Conservation (phyloP, 2,888 invertebrate genomes). For the Cephus pulcher region DNA sequence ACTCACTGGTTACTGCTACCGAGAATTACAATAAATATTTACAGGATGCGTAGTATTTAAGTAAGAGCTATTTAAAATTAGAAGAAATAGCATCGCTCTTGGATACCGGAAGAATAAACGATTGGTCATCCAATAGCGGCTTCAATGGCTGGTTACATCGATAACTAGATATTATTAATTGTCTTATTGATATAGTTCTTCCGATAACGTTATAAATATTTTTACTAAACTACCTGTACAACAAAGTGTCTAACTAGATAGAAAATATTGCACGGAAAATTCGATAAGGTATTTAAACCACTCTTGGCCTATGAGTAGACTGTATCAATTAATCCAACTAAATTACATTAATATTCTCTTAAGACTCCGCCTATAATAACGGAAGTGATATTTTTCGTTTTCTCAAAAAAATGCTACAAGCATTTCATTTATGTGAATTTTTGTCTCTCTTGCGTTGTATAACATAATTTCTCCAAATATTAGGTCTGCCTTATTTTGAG, state of each 20-base stretch:
- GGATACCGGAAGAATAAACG: not conserved
- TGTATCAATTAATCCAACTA: not conserved
- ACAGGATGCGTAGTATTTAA: not conserved
- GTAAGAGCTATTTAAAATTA: not conserved
- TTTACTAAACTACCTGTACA: not conserved
- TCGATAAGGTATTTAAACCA: slow-evolving; percentile 2
- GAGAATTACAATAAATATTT: not conserved
- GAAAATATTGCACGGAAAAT: slow-evolving; percentile 38
- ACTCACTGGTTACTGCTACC: not conserved
- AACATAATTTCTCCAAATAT: not conserved
- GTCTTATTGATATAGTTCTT: not conserved
- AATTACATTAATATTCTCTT: not conserved
- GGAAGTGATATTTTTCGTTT: not conserved
- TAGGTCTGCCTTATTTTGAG: slow-evolving; percentile 59
- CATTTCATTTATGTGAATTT: not conserved
- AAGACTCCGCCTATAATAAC: not conserved
- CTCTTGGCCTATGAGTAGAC: not conserved
- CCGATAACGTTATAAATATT: not conserved
- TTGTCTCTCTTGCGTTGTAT: not conserved
- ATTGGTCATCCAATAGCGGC: not conserved
- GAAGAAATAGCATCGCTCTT: not conserved
- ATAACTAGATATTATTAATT: not conserved
- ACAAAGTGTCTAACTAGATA: slow-evolving; percentile 3
- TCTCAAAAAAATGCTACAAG: not conserved
- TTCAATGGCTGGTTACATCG: not conserved